Conservation (phyloP, 2,888 invertebrate genomes). For the Dione vanillae region DNA sequence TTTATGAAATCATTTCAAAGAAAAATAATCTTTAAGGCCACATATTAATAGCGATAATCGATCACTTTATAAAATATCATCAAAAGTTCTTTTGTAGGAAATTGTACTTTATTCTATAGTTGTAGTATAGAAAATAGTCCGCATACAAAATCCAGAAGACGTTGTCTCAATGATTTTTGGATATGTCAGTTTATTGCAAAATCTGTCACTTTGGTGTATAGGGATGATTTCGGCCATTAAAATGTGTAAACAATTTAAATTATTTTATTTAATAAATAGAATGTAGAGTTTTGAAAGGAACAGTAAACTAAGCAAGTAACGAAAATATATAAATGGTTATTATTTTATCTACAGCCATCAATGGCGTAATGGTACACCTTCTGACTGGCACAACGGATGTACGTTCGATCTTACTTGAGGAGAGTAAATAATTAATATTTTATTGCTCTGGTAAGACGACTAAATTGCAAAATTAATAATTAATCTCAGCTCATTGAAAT, state of each 20-base stretch:
- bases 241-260: slow-evolving; percentile 40
- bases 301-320: no score
- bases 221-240: slow-evolving; percentile 57
- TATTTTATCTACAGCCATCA: no score
- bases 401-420: no score
- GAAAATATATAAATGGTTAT: no score
- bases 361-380: no score
- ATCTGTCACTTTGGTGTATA: slow-evolving; percentile 68
- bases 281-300: no score
- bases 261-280: no score
- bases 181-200: slow-evolving; percentile 74
- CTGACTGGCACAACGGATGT: no score
- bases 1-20: slow-evolving; percentile 45
- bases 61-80: neutral
- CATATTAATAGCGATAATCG: slow-evolving; percentile 4
- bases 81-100: slow-evolving; percentile 5
- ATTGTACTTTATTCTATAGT: neutral
- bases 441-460: no score
- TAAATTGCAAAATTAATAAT: no score
- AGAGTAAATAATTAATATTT: no score
- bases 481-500: no score
- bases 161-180: slow-evolving; percentile 73
- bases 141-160: slow-evolving; percentile 53
- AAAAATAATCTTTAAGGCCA: slow-evolving; percentile 4
- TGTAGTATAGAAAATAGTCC: slow-evolving; percentile 9